Base-by-base conservation (phyloP, 2,888 invertebrate genomes). In the Hydrotaea diabolus region DNA sequence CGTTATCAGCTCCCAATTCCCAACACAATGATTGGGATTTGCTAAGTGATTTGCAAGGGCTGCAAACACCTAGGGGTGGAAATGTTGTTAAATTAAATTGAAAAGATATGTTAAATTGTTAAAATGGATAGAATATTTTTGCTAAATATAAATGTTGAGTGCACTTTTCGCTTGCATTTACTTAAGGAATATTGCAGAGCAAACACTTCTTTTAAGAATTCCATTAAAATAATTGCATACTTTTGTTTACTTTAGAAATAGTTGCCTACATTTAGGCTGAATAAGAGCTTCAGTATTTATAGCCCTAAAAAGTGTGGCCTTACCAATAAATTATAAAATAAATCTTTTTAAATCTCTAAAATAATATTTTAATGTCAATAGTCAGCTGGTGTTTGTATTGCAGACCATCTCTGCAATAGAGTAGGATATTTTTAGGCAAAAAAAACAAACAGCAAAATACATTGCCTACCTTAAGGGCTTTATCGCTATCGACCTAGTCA, bases 211-310 rank as follows among this genome's bases (percentile, higher is more conserved):
- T 53, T 19, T 11, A 62, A 62, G 1, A 26, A 62, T 23, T 31
- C 62, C 26, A 62, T 62, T 62, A n/a, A 62, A 26, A 17, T 39
- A 36, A 64, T 39, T 64, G 19, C n/a, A 11, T 31, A 15, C 15
- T 3, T 36, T 17, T 8, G 64, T 36, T 9, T 8, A 43, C 3
- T 26, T 31, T 26, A n/a, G 17, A 4, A 39, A 43, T 15, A 1
- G 23, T 19, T 15, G 69, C 69, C 21, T 69, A 69, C 46, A 23
- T 69, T 69, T 23, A 23, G 69, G 69, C n/a, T 62, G 9, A n/a
- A n/a, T n/a, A n/a, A n/a, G n/a, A n/a, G n/a, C n/a, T n/a, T n/a
- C n/a, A n/a, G n/a, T n/a, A n/a, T n/a, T n/a, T n/a, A n/a, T n/a
- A n/a, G n/a, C n/a, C n/a, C n/a, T n/a, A n/a, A n/a, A n/a, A n/a